Evolutionary conservation across 2,888 invertebrate genomes (phyloP), one percentile per base, ranked within the genome.

Genomic region (Andrena camellia): DNA sequence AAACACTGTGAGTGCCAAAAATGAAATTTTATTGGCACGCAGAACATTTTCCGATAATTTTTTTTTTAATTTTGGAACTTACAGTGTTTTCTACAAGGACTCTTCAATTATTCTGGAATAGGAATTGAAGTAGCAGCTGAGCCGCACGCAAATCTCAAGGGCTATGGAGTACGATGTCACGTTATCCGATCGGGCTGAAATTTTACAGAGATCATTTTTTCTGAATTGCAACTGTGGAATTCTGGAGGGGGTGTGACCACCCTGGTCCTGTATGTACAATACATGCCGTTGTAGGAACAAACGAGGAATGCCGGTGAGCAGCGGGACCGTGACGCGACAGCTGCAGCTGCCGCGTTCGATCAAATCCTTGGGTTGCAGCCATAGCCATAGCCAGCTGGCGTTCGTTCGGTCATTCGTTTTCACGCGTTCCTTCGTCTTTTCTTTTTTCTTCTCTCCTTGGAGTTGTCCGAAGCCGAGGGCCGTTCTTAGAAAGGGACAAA

Each of bases 271-370:
- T 57, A 57, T 23, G 23, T 26, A 23, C 23, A 57, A 57, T 57
- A 57, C 8, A 10, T 57, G 57, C 20, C 23, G 57, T 57, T 20
- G 23, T 23, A 57, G 57, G 57, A 10, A 57, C 4, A 10, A 23
- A 26, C 57, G 10, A 57, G 57, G 57, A 57, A 57, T 57, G 57
- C 57, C 57, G 57, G 57, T 26, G 57, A 57, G 57, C 23, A 57
- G 57, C 57, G 57, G 23, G 79, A 78, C 78, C 42, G 48, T 26
- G 64, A 29, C 26, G 64, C 48, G 48, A 50, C 64, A 66, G 64
- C 64, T 66, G 64, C 64, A 66, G 26, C 64, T 48, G 64, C 26
- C 63, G 63, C 13, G 63, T 35, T 13, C 20, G 62, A 20, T 26
- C 23, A 20, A 20, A 20, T 20, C n/a, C 35, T 17, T 20, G 63